Percentiles rank a stretch among this genome's conserved stretches.
Evolutionary conservation across 2,113 vertebrate species (phyloP).

Genomic region (Benitochromis conjunctus): DNA sequence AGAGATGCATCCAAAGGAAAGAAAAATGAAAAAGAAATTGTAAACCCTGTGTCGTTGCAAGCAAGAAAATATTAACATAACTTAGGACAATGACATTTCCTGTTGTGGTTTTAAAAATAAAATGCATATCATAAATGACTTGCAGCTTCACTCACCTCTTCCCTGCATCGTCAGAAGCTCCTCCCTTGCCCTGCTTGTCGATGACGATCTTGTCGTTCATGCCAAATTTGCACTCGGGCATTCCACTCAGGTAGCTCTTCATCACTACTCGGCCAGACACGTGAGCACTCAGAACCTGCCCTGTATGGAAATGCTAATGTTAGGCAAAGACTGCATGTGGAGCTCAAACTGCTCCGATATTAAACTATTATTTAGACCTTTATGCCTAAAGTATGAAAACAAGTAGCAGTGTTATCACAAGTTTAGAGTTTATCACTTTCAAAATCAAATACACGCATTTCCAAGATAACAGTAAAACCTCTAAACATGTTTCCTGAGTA

Average conservation of each 20-base stretch:
- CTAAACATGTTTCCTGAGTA: background rate
- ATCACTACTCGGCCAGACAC: slow-evolving; percentile 98
- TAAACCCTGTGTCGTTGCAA: slow-evolving; percentile 37
- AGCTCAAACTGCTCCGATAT: background rate
- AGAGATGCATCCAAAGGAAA: slow-evolving; percentile 66
- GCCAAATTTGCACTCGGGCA: slow-evolving; percentile 99
- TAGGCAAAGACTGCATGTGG: background rate
- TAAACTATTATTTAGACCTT: background rate
- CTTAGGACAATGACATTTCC: background rate
- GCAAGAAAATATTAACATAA: slow-evolving; percentile 39
- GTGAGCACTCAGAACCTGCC: slow-evolving; percentile 96
- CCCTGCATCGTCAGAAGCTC: slow-evolving; percentile 89
- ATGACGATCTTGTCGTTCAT: slow-evolving; percentile 99
- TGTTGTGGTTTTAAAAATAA: background rate
- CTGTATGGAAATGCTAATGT: slow-evolving; percentile 54
- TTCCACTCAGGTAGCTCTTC: slow-evolving; percentile 99
- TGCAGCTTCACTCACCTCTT: slow-evolving; percentile 82
- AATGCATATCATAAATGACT: background rate
- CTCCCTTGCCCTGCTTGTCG: slow-evolving; percentile 98
- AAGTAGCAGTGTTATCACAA: background rate
- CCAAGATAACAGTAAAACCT: background rate
- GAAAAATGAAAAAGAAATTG: slow-evolving; percentile 40
- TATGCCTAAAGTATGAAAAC: background rate
- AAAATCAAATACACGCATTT: background rate
- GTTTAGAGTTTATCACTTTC: background rate